Conservation (phyloP, 2,113 vertebrate genomes). For the Lepisosteus osseus region DNA sequence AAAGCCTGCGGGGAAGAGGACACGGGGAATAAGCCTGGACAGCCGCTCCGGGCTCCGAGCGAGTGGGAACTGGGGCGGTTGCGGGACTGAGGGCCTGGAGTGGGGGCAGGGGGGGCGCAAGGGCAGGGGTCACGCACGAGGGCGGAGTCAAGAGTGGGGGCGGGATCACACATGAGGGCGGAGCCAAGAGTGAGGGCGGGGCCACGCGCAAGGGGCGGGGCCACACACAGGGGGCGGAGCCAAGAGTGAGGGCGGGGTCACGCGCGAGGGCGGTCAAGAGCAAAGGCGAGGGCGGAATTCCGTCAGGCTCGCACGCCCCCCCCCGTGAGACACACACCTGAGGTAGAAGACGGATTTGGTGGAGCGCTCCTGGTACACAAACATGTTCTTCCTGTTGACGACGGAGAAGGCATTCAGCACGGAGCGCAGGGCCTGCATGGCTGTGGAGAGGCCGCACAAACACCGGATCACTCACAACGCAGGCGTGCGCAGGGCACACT, state of each 20-base stretch:
- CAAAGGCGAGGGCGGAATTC: too few relatives aligned
- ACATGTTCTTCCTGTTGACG: conserved; percentile 98
- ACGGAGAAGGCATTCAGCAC: conserved; percentile 95
- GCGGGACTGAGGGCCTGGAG: too few relatives aligned
- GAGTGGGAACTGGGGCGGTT: too few relatives aligned
- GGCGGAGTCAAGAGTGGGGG: neutral
- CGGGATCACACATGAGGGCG: too few relatives aligned
- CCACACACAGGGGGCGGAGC: too few relatives aligned
- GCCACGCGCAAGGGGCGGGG: neutral
- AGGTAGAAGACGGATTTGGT: conserved; percentile 96
- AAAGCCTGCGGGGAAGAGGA: conserved; percentile 65
- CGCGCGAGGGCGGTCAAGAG: too few relatives aligned
- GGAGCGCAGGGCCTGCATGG: conserved; percentile 91
- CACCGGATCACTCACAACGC: neutral
- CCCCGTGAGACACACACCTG: conserved; percentile 44
- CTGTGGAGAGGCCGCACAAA: conserved; percentile 48
- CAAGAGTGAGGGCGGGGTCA: too few relatives aligned
- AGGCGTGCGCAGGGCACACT: neutral
- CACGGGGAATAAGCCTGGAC: neutral
- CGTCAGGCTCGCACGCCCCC: too few relatives aligned
- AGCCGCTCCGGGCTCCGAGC: too few relatives aligned
- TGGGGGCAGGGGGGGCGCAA: too few relatives aligned
- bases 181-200: neutral
- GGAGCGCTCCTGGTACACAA: conserved; percentile 94
- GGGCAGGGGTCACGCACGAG: too few relatives aligned